Percentiles rank a stretch among this genome's conserved stretches.
Evolutionary conservation across 2,113 vertebrate species (phyloP).

Genomic region (Aphyosemion australe): DNA sequence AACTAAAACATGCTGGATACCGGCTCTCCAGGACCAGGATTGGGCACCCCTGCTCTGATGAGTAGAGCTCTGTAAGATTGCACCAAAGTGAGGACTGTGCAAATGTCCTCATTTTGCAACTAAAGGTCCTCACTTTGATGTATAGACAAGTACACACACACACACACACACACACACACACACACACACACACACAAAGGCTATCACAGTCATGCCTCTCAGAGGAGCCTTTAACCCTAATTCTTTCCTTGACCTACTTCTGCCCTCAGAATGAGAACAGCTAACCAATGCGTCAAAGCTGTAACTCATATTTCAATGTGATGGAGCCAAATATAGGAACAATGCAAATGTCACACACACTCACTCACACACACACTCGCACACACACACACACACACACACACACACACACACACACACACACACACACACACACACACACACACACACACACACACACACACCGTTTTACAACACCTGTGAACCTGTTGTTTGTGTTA

Average conservation of each 20-base stretch:
- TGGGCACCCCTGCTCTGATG: too few relatives aligned
- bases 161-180: background rate
- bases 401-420: background rate
- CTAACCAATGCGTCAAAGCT: slow-evolving; percentile 15
- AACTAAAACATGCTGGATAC: too few relatives aligned
- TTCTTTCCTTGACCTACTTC: slow-evolving; percentile 65
- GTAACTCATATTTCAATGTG: background rate
- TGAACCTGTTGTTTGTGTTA: background rate
- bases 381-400: background rate
- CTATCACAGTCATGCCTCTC: slow-evolving; percentile 51
- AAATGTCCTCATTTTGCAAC: too few relatives aligned
- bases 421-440: background rate
- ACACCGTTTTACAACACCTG: background rate
- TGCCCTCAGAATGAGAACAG: slow-evolving; percentile 47
- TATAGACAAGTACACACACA: too few relatives aligned
- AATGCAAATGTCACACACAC: background rate
- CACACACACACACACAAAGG: background rate
- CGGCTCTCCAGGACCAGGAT: too few relatives aligned
- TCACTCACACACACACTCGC: background rate
- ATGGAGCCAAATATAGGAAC: background rate
- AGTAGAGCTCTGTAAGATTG: too few relatives aligned
- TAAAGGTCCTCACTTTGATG: too few relatives aligned
- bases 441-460: background rate
- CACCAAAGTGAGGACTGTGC: too few relatives aligned
- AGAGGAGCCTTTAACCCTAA: slow-evolving; percentile 70